These are phyloP conservation scores for Gymnodraco acuticeps DNA, from an alignment of 2,797 vertebrate species.

Conservation along the genomic window DNA sequence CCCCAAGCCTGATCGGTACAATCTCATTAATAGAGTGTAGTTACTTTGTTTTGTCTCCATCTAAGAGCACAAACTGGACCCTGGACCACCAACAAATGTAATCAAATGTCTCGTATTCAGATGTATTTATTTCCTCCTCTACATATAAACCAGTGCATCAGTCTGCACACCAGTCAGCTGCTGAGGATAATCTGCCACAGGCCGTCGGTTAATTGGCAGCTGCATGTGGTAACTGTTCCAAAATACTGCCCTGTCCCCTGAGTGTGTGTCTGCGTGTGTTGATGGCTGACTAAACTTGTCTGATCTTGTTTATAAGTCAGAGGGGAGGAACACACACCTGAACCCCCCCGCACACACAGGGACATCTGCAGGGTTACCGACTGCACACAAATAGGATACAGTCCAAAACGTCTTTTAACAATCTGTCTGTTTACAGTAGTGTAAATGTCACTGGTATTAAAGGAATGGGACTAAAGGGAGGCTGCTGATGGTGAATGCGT, in stretches of 20 bases:
- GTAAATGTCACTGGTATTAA: neutral
- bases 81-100: neutral
- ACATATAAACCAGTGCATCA: slow-evolving; percentile 34
- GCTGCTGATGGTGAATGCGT: neutral
- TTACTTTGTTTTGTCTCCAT: neutral
- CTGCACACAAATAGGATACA: slow-evolving; percentile 37
- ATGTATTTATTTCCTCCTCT: slow-evolving; percentile 6
- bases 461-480: neutral
- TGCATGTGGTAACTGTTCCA: slow-evolving; percentile 71
- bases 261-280: slow-evolving; percentile 63
- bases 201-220: slow-evolving; percentile 75
- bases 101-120: no score
- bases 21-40: neutral
- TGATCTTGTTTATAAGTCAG: slow-evolving; percentile 78
- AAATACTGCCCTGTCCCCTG: slow-evolving; percentile 56
- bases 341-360: slow-evolving; percentile 29
- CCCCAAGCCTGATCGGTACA: no score
- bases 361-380: slow-evolving; percentile 24
- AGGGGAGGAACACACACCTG: slow-evolving; percentile 73
- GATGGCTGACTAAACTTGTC: slow-evolving; percentile 76
- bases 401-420: neutral
- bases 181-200: slow-evolving; percentile 48
- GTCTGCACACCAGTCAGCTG: slow-evolving; percentile 2
- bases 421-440: slow-evolving; percentile 4
- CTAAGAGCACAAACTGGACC: slow-evolving; percentile 1